Conservation (phyloP, 2,113 vertebrate genomes). For the Balaenoptera acutorostrata region DNA sequence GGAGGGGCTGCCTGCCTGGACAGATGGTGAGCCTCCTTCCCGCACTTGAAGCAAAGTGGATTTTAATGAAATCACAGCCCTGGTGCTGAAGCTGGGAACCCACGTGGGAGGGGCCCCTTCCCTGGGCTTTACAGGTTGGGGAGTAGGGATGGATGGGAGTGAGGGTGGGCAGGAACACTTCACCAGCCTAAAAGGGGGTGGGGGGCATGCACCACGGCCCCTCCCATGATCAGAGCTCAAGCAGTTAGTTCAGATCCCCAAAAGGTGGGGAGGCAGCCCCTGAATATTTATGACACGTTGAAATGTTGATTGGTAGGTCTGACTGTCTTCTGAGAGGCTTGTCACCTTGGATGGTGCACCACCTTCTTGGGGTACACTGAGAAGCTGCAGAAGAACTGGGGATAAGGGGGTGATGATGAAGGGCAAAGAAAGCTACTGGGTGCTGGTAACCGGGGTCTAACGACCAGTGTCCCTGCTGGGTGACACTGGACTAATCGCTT, state of each 20-base stretch:
- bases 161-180: background rate
- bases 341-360: slow-evolving; percentile 39
- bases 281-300: slow-evolving; percentile 73
- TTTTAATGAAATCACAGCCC: slow-evolving; percentile 72
- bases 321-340: slow-evolving; percentile 55
- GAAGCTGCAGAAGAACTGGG: background rate
- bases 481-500: background rate
- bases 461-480: background rate
- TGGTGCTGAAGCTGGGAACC: slow-evolving; percentile 46
- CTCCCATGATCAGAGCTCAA: slow-evolving; percentile 1
- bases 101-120: background rate
- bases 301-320: slow-evolving; percentile 69
- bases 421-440: background rate
- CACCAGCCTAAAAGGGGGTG: background rate
- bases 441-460: background rate
- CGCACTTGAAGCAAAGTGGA: slow-evolving; percentile 73
- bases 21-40: slow-evolving; percentile 70
- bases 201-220: background rate
- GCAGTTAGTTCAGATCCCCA: slow-evolving; percentile 38
- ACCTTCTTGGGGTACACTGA: background rate
- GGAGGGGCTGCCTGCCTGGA: slow-evolving; percentile 60
- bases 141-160: background rate
- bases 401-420: background rate
- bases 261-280: slow-evolving; percentile 28
- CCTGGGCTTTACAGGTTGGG: background rate